Base-by-base conservation (phyloP, 1,140 invertebrate genomes). In the Scaptomyza hsui region DNA sequence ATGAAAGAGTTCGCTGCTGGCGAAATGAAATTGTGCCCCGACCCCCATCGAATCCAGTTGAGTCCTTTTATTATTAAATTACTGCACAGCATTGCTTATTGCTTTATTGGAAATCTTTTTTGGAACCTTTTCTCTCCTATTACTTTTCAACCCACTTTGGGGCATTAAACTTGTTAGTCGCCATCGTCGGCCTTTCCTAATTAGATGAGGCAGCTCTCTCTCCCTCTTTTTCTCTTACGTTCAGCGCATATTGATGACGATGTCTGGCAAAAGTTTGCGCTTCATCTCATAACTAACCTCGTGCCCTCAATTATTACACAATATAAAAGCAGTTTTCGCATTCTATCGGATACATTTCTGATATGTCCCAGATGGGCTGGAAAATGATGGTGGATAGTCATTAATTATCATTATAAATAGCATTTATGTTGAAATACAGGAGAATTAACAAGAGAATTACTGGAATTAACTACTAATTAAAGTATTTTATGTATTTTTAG, bases 51-150 rank as follows among this genome's bases (percentile, higher is more conserved):
- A 37, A 12, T 10, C 12, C 10, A 56, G n/a, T 18, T 3, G 10
- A 37, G 52, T 59, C 68, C 61, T 68, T 76, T 83, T 67, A 65
- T 64, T 68, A 82, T 86, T 86, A 61, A 88, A 86, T 86, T 82
- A 86, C 78, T 72, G 65, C 61, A 71, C 65, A 67, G 57, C 65
- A 81, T 77, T 81, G 68, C 81, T 88, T 75, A 78, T 72, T 75
- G 60, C 74, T 70, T 86, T 70, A 78, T 82, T 70, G 82, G 75
- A 82, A 88, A 86, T 86, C 81, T 86, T 72, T 73, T 73, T 29
- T 29, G 26, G 26, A 0, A 18, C 13, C 45, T 13, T 12, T 42
- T 37, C 47, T 29, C 45, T 3, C 19, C 37, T 42, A 5, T 56
- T 32, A 1, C 41, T 44, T 56, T 55, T 56, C 13, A 29, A 18